Evolutionary conservation across 2,797 vertebrate species (phyloP).

Genomic region (Enteromius paludinosus): DNA sequence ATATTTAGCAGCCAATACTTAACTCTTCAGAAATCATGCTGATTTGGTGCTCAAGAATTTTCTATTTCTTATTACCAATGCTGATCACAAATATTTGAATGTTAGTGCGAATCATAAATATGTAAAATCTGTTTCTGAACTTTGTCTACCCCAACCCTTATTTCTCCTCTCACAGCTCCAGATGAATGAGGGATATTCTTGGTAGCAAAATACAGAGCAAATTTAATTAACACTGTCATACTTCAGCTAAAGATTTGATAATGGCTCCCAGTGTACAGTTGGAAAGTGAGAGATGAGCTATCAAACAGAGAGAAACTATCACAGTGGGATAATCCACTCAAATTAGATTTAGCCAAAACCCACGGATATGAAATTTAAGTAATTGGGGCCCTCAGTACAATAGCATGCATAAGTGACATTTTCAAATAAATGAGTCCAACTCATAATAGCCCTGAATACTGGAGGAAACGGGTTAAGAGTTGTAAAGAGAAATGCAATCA

Average conservation of each 20-base stretch:
- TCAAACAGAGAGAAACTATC: slow-evolving; percentile 15
- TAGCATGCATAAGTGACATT: slow-evolving; percentile 22
- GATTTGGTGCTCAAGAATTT: not conserved
- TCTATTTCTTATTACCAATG: not conserved
- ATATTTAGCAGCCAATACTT: not conserved
- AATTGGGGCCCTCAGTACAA: slow-evolving; percentile 17
- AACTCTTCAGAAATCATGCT: not conserved
- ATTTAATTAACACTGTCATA: slow-evolving; percentile 41
- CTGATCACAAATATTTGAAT: not conserved
- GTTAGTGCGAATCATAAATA: not conserved
- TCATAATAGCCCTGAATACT: not conserved
- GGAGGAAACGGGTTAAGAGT: slow-evolving; percentile 2
- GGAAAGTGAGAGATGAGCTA: slow-evolving; percentile 20
- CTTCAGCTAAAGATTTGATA: slow-evolving; percentile 32
- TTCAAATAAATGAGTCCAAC: slow-evolving; percentile 12
- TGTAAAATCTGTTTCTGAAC: not conserved
- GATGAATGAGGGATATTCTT: slow-evolving; percentile 33
- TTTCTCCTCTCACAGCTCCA: slow-evolving; percentile 4
- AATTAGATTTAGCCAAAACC: slow-evolving; percentile 37
- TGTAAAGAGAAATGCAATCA: slow-evolving; percentile 14
- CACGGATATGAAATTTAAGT: slow-evolving; percentile 30
- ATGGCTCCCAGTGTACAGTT: slow-evolving; percentile 2
- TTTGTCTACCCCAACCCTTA: not conserved
- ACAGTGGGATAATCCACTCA: slow-evolving; percentile 31
- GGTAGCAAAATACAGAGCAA: not conserved